Percentiles rank a stretch among this genome's conserved stretches.
phyloP scores from a whole-genome alignment of 2,113 vertebrate species.

The Dipodomys spectabilis region DNA sequence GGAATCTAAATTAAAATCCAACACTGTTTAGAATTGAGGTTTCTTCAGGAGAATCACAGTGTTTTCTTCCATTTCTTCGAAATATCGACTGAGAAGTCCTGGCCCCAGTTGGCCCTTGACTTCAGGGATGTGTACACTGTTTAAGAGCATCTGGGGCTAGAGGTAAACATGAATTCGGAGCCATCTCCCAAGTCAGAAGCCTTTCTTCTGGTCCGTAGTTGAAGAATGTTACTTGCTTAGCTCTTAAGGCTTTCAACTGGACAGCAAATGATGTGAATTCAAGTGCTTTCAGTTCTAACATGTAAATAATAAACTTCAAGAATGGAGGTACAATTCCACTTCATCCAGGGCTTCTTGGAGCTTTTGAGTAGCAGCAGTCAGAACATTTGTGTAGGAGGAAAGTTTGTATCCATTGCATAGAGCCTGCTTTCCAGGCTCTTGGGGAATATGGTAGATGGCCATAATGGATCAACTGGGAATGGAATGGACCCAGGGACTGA shows the following conservation, averaged over 20 bases:
- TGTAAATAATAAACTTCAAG: constrained; percentile 80
- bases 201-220: not conserved
- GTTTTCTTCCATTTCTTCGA: not conserved
- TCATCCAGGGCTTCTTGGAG: constrained; percentile 74
- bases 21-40: not conserved
- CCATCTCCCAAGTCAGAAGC: rapidly evolving
- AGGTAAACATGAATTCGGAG: not conserved
- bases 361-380: constrained; percentile 69
- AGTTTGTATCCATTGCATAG: constrained; percentile 55
- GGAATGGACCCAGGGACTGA: not conserved
- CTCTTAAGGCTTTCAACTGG: not conserved
- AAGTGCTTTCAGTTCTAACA: constrained; percentile 76
- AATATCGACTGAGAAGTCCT: not conserved
- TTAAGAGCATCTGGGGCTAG: not conserved
- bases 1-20: not conserved
- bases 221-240: rapidly evolving
- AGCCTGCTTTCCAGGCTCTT: not conserved
- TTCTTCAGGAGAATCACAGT: not conserved
- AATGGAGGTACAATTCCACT: constrained; percentile 61
- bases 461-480: not conserved
- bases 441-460: not conserved
- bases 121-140: not conserved
- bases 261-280: constrained; percentile 41
- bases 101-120: not conserved
- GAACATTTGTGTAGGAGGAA: constrained; percentile 79